phyloP scores from a whole-genome alignment of 2,113 vertebrate genomes.

The Petromus typicus region DNA sequence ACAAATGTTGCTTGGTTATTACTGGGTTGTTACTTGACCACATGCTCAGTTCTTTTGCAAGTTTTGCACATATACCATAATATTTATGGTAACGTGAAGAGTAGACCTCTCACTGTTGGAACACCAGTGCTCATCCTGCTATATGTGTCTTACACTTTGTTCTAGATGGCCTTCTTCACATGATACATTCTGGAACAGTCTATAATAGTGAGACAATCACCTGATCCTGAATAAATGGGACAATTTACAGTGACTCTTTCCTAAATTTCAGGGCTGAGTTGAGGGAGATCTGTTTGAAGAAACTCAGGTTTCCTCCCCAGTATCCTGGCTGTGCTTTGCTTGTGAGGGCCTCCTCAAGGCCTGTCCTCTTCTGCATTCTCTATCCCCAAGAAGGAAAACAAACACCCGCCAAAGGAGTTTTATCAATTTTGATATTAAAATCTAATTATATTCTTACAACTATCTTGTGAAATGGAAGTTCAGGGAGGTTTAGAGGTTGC shows the following conservation, averaged over 20 bases:
- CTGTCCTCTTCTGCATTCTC: neutral
- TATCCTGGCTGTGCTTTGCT: neutral
- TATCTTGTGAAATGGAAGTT: neutral
- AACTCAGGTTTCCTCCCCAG: neutral
- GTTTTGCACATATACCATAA: conserved; percentile 32
- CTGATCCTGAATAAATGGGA: neutral
- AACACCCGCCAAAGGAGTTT: neutral
- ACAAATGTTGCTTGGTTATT: neutral
- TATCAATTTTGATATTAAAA: neutral
- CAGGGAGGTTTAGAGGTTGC: neutral
- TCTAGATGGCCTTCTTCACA: neutral
- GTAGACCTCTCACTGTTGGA: neutral
- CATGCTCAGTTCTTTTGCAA: neutral
- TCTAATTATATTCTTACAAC: neutral
- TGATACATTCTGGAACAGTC: neutral
- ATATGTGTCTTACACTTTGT: neutral
- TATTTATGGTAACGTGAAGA: neutral
- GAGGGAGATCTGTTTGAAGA: neutral
- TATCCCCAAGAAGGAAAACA: neutral
- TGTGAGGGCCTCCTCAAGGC: neutral
- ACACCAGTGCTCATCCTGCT: neutral
- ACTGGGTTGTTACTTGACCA: neutral
- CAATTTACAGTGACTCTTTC: neutral
- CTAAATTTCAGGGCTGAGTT: neutral
- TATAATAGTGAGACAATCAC: neutral